These are phyloP conservation scores for Strigamia transsilvanica DNA, from an alignment of 2,888 invertebrate genomes.

Conservation along the genomic window DNA sequence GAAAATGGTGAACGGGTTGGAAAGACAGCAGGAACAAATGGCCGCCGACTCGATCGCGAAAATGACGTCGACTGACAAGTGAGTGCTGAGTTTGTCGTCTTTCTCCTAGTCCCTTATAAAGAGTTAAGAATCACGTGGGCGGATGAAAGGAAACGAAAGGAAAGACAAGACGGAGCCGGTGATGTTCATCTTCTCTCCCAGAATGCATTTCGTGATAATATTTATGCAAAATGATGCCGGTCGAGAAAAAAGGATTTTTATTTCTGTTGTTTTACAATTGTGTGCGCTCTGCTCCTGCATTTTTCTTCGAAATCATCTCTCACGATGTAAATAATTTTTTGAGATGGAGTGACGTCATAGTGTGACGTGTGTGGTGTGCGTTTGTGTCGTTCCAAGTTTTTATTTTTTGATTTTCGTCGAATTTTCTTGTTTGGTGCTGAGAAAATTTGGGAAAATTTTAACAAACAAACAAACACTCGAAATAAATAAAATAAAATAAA, in stretches of 20 bases:
- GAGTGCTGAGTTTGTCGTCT: not conserved
- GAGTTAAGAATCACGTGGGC: too few relatives aligned
- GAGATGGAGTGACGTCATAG: slow-evolving; percentile 16
- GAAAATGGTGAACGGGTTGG: slow-evolving; percentile 95
- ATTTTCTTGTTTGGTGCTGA: slow-evolving; percentile 7
- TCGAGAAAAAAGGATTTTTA: not conserved
- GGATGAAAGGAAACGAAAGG: too few relatives aligned
- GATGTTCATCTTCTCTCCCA: not conserved
- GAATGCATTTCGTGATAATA: slow-evolving; percentile 44
- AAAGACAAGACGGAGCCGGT: slow-evolving; percentile 14
- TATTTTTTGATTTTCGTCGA: not conserved
- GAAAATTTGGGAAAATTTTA: slow-evolving; percentile 1
- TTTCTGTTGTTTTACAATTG: too few relatives aligned
- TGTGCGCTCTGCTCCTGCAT: too few relatives aligned
- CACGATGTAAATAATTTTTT: slow-evolving; percentile 3
- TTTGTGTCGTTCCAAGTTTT: not conserved
- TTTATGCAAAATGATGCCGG: slow-evolving; percentile 30
- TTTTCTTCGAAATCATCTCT: too few relatives aligned
- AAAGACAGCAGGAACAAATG: slow-evolving; percentile 72
- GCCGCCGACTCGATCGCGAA: slow-evolving; percentile 56
- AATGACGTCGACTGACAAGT: slow-evolving; percentile 56
- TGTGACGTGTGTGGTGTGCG: slow-evolving; percentile 39
- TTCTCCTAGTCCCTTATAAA: slow-evolving; percentile 7
- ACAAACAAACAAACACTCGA: too few relatives aligned
- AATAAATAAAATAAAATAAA: not conserved